phyloP scores from a whole-genome alignment of 2,888 invertebrate genomes.

The Meiosimyza decipiens region DNA sequence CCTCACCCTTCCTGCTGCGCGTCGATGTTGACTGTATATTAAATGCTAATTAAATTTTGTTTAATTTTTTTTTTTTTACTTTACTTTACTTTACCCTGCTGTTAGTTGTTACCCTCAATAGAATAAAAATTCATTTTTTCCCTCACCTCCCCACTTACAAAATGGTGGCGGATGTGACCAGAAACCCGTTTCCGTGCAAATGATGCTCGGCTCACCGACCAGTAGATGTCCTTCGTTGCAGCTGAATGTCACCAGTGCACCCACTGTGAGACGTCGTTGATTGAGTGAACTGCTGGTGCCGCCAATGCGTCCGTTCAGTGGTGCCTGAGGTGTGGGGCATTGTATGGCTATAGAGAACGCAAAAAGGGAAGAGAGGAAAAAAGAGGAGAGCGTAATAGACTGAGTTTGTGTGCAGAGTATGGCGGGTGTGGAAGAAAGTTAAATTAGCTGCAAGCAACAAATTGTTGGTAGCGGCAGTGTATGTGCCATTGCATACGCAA shows the following conservation, averaged over 20 bases:
- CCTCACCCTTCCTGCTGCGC: slow-evolving; percentile 18
- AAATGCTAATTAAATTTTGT: background rate
- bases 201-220: slow-evolving; percentile 81
- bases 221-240: slow-evolving; percentile 74
- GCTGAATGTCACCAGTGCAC: slow-evolving; percentile 82
- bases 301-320: slow-evolving; percentile 75
- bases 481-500: background rate
- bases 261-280: slow-evolving; percentile 79
- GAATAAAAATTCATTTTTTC: slow-evolving; percentile 15
- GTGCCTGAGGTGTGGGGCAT: slow-evolving; percentile 80
- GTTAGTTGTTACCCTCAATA: slow-evolving; percentile 17
- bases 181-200: slow-evolving; percentile 87
- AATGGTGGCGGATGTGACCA: slow-evolving; percentile 90
- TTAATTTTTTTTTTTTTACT: slow-evolving; percentile 4
- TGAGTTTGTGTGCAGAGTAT: background rate
- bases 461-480: background rate
- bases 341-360: slow-evolving; percentile 74
- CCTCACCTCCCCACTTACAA: slow-evolving; percentile 69
- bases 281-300: slow-evolving; percentile 61
- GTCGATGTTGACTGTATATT: background rate
- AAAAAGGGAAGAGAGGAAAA: slow-evolving; percentile 30
- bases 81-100: background rate
- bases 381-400: background rate
- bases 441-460: background rate
- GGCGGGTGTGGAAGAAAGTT: slow-evolving; percentile 1